Percentiles rank a stretch among this genome's conserved stretches.
Conservation (phyloP, 2,113 vertebrate genomes). For the Galeopterus variegatus region DNA sequence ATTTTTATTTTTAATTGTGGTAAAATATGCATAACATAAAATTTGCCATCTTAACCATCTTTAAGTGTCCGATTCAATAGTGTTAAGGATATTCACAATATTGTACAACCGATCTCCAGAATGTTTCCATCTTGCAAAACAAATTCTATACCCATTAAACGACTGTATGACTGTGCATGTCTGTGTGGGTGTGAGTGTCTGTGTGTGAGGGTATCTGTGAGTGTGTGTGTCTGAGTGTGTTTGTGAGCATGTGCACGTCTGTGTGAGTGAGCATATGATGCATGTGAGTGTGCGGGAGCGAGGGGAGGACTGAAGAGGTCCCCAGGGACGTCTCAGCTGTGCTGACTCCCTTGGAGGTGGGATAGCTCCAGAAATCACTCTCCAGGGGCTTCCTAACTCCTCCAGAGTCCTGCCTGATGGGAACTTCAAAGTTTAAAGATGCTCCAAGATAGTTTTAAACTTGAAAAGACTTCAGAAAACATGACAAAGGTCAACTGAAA, state of each 20-base stretch:
- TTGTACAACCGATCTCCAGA: not conserved
- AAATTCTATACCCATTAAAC: not conserved
- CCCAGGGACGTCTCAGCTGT: not conserved
- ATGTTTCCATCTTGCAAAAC: constrained; percentile 1
- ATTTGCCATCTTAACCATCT: not conserved
- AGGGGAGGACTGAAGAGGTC: not conserved
- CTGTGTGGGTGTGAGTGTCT: not conserved
- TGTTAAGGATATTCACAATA: not conserved
- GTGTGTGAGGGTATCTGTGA: not conserved
- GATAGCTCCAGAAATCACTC: not conserved
- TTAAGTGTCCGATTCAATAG: not conserved
- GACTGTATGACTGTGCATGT: not conserved
- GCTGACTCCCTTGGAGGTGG: too few species aligned
- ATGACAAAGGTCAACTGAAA: not conserved
- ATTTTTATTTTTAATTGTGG: not conserved
- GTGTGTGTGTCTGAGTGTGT: not conserved
- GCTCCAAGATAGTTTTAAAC: not conserved
- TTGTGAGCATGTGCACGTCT: not conserved
- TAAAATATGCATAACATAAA: not conserved
- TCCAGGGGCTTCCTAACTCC: not conserved
- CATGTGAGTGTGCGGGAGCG: too few species aligned
- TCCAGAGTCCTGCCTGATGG: not conserved
- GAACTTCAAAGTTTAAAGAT: not conserved
- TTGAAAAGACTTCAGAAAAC: not conserved
- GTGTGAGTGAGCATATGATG: not conserved